Evolutionary conservation across 2,888 invertebrate genomes (phyloP), one percentile per base, ranked within the genome.

Genomic region (Phengaris alcon): DNA sequence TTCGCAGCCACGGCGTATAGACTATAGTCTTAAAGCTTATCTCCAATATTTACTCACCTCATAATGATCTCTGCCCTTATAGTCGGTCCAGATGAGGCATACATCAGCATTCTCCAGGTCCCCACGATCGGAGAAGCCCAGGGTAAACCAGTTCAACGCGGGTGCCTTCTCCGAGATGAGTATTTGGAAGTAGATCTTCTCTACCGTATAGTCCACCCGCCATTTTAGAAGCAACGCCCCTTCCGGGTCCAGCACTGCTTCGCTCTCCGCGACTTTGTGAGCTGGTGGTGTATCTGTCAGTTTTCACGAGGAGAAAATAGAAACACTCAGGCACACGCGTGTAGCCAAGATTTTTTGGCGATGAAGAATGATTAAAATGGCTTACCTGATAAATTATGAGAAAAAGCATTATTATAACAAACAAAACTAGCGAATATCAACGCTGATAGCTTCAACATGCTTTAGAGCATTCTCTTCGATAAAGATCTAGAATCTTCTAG

Each of bases 61-160:
- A 82, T 89, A 91, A 79, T 95, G 94, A 57, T 94, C 88, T 77
- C 88, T 89, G 46, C 94, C 94, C 81, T 94, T 94, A 92, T 95
- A 95, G 83, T 97, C 95, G 73, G 95, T 94, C 96, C 97, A 97
- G 76, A 97, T 91, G 70, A 98, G 90, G 82, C 98, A 98, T 77
- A 97, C 95, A 89, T 98, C 98, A 0, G 97, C 97, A 68, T 95
- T 95, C 77, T 94, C 94, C 4, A 95, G 83, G 70, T 95, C 94
- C 0, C 98, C 98, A 77, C 96, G 95, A 83, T 97, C 95, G 1
- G 98, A 98, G 90, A 98, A 98, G 55, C 98, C 98, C 73, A 98
- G 83, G 0, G 96, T 97, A 82, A 98, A 96, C 98, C 98, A 98
- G 74, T 93, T 93, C 81, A 89, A 88, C 0, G 86, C 84, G 12